Evolutionary conservation across 2,888 invertebrate species (phyloP), one percentile per base, ranked within the genome.

Genomic region (Cetonia aurata): DNA sequence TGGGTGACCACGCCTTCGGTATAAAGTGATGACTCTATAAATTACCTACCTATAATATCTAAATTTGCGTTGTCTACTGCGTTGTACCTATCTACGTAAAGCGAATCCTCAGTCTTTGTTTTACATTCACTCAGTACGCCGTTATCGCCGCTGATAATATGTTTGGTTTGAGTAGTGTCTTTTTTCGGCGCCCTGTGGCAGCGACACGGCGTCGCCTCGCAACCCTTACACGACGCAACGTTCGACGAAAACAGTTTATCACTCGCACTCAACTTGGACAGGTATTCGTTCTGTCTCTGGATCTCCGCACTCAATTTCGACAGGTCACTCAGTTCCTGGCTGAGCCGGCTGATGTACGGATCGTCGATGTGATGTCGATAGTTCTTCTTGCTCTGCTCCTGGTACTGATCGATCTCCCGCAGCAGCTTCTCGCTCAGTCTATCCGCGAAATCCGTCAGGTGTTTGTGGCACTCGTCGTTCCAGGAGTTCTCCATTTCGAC

Each of bases 371-470:
- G 69, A 17, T 70, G 69, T 88, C 83, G 72, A 86, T 85, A 44
- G 73, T 50, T 17, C 86, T 80, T 86, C 86, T 56, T 84, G 84
- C 82, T 85, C 86, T 83, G 80, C 85, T 85, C 74, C 84, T 86
- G 74, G 85, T 89, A 81, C 84, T 88, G 82, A 79, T 94, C 93
- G 73, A 94, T 90, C 84, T 94, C 93, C 74, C 92, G 90, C 68
- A 93, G 87, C 72, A 95, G 85, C 81, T 93, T 93, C 79, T 93
- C 93, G 79, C 93, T 93, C n/a, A 94, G 85, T 80, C 92, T 91
- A 79, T 94, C 94, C 0, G 94, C 93, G 78, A 94, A 93, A 78
- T 93, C 93, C 1, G 91, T 91, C 72, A 94, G 86, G 80, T 93
- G 92, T 77, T 89, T 89, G 73, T 88, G 87, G 74, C 90, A 89